phyloP scores from a whole-genome alignment of 1,140 invertebrate species.

The Drosophila fuyamai region DNA sequence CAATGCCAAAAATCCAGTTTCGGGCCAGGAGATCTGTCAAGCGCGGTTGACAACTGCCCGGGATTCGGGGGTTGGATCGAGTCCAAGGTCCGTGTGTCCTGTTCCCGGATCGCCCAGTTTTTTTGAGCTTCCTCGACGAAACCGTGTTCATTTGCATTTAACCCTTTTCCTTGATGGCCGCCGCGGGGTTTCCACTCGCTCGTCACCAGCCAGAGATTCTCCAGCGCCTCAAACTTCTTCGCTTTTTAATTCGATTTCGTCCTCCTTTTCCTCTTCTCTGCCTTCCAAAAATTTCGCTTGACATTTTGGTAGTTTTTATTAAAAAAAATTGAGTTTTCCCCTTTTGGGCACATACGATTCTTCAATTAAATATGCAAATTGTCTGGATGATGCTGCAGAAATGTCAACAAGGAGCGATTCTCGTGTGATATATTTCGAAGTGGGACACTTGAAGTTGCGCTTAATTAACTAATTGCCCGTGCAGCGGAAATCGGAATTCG shows the following conservation, averaged over 20 bases:
- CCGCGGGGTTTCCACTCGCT: conserved; percentile 53
- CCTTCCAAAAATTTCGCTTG: conserved; percentile 14
- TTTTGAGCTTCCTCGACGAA: conserved; percentile 3
- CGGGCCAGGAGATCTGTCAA: conserved; percentile 55
- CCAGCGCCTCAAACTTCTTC: not conserved
- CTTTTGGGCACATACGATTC: conserved; percentile 7
- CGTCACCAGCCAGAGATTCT: conserved; percentile 42
- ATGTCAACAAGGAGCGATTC: conserved; percentile 51
- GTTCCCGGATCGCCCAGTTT: conserved; percentile 44
- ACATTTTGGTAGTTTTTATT: conserved; percentile 60
- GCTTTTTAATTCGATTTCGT: conserved; percentile 2
- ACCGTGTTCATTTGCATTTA: conserved; percentile 69
- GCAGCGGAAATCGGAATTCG: conserved; percentile 1
- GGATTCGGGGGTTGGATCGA: conserved; percentile 31
- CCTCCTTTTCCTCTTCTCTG: conserved; percentile 9
- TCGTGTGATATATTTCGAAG: conserved; percentile 58
- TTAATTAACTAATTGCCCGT: conserved; percentile 74
- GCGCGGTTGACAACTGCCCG: conserved; percentile 46
- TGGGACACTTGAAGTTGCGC: conserved; percentile 65
- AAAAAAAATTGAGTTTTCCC: conserved; percentile 20
- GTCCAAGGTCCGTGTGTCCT: conserved; percentile 54
- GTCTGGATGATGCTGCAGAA: conserved; percentile 69
- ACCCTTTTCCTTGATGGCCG: conserved; percentile 54
- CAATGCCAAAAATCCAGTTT: conserved; percentile 25
- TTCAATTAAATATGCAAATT: conserved; percentile 82